A percentile compares a stretch with the other conserved stretches of the same genome.
These are phyloP conservation scores for Porites divaricata DNA, from an alignment of 92 coral and sea anemone species.

Conservation along the genomic window DNA sequence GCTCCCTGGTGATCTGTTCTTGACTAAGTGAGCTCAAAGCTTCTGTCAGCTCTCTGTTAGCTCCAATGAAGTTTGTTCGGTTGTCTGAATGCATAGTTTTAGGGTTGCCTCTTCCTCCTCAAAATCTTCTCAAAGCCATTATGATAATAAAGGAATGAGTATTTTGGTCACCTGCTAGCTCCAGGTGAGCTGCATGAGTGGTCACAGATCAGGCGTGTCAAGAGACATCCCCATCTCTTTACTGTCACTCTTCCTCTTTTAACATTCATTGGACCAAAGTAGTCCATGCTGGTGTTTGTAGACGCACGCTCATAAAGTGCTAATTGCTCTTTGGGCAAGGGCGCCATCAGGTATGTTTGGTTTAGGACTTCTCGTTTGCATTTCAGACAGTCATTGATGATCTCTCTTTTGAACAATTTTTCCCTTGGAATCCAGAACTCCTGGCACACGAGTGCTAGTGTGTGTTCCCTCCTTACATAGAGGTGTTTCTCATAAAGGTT, in stretches of 20 bases:
- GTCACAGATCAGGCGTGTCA: no score
- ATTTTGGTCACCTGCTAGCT: conserved; percentile 62
- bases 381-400: background rate
- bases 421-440: conserved; percentile 2
- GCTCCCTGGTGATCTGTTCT: background rate
- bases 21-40: conserved; percentile 10
- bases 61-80: conserved; percentile 52
- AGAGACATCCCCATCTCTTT: no score
- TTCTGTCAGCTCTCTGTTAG: conserved; percentile 4
- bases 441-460: conserved; percentile 21
- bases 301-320: conserved; percentile 1
- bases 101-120: conserved; percentile 39
- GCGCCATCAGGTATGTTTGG: background rate
- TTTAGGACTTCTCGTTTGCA: background rate
- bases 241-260: background rate
- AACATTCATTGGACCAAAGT: conserved; percentile 14
- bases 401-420: background rate
- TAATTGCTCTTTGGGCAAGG: conserved; percentile 13
- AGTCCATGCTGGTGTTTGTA: conserved; percentile 3
- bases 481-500: conserved; percentile 14
- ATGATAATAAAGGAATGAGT: conserved; percentile 37
- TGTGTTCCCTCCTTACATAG: conserved; percentile 22
- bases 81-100: conserved; percentile 48
- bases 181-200: no score
- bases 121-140: conserved; percentile 50